Evolutionary conservation across 2,888 invertebrate genomes (phyloP).

Genomic region (Lymantria dispar): DNA sequence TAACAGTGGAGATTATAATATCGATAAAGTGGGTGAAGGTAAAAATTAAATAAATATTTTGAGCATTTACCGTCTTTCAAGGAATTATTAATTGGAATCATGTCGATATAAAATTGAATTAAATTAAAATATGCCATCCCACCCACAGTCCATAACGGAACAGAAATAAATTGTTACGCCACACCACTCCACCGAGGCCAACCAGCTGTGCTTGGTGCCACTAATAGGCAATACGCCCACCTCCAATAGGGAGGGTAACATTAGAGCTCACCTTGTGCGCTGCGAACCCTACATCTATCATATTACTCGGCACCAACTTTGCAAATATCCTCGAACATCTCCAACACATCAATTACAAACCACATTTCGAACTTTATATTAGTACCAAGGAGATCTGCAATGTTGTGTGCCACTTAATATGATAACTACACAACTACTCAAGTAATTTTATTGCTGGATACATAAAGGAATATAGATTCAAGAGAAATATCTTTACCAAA

Average conservation of each 20-base stretch:
- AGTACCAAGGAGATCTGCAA: constrained; percentile 36
- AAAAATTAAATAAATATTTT: constrained; percentile 42
- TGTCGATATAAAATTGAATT: constrained; percentile 36
- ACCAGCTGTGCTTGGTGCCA: constrained; percentile 79
- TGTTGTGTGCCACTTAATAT: constrained; percentile 60
- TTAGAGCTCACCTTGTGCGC: constrained; percentile 82
- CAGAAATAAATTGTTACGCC: constrained; percentile 55
- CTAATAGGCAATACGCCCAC: constrained; percentile 81
- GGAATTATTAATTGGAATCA: constrained; percentile 54
- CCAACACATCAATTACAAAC: constrained; percentile 10
- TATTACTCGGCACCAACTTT: constrained; percentile 52
- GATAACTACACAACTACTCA: constrained; percentile 76
- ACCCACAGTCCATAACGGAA: constrained; percentile 51
- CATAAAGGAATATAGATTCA: constrained; percentile 81
- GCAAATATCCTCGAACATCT: constrained; percentile 35
- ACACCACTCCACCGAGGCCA: constrained; percentile 65
- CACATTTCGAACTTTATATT: constrained; percentile 16
- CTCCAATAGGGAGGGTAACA: constrained; percentile 82
- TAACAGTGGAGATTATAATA: constrained; percentile 60
- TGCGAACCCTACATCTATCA: constrained; percentile 73
- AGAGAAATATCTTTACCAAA: constrained; percentile 82
- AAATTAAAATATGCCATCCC: constrained; percentile 37
- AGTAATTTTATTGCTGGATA: constrained; percentile 81
- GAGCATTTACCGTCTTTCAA: constrained; percentile 57
- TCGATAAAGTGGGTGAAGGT: constrained; percentile 59